phyloP scores from a whole-genome alignment of 2,797 vertebrate species.

The Artibeus jamaicensis region DNA sequence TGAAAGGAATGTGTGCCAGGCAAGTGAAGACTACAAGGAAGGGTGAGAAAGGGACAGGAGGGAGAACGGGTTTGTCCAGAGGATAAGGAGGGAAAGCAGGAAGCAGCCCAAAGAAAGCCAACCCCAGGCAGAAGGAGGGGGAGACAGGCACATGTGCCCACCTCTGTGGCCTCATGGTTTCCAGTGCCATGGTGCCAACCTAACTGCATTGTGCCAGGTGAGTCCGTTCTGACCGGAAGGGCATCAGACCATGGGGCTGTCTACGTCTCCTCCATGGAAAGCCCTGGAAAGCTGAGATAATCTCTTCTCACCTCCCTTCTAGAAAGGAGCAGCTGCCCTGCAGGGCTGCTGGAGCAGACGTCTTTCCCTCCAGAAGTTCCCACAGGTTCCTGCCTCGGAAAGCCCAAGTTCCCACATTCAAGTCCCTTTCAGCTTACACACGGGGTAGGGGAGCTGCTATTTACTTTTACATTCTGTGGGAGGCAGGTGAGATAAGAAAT shows the following conservation, averaged over 20 bases:
- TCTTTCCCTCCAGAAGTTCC: not conserved
- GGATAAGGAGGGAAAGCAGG: not conserved
- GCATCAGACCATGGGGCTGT: not conserved
- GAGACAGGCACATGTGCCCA: not conserved
- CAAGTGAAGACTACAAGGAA: not conserved
- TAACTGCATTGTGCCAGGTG: not conserved
- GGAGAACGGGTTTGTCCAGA: not conserved
- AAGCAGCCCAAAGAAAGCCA: not conserved
- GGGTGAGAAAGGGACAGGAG: not conserved
- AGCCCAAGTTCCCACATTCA: not conserved
- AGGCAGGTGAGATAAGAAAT: not conserved
- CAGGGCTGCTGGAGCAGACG: not conserved
- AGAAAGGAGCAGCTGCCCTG: not conserved
- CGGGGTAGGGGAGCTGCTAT: not conserved
- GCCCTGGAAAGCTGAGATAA: not conserved
- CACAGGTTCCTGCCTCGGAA: not conserved
- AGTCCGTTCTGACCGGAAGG: not conserved
- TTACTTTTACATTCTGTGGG: not conserved
- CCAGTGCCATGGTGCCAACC: not conserved
- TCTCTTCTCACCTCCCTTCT: not conserved
- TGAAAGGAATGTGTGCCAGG: not conserved
- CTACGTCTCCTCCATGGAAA: not conserved
- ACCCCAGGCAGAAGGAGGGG: not conserved
- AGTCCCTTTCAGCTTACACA: not conserved
- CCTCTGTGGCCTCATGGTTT: not conserved